Evolutionary conservation across 2,797 vertebrate genomes (phyloP), one percentile per base, ranked within the genome.

Genomic region (Diplodus puntazzo): DNA sequence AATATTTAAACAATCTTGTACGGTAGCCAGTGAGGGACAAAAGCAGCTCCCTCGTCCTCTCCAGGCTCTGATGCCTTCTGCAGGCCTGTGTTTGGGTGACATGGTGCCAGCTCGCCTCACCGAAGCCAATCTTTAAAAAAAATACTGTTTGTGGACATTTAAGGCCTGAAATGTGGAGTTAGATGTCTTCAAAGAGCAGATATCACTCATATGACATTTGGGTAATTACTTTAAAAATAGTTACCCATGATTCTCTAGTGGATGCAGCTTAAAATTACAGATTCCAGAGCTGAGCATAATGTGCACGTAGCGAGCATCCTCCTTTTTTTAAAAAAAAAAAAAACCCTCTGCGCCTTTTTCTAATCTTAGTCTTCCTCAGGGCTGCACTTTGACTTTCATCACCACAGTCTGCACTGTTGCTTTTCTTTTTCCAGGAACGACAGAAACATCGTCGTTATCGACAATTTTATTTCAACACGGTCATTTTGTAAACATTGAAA

Each of bases 1-100:
- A 95, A 91, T 93, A 95, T 94, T 94, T 63, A 93, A 91, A 65
- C 69, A 79, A 87, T 71, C 81, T 83, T 92, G 89, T 89, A 88
- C 75, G 70, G 71, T 42, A 76, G 88, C 87, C 88, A 85, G 81
- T n/a, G 16, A 54, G 60, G 75, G 81, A 93, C 88, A 93, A 92
- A 88, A 82, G 77, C 18, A 25, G 5, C 61, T 61, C 2, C 25
- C 54, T 64, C 25, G 27, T 83, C 83, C 66, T 66, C 57, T 87
- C 60, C 79, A 80, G 73, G 79, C 75, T 86, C 65, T 46, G 2
- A 52, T 85, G 60, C 81, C 73, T 77, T 87, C 71, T 69, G 20
- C 48, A 23, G 60, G 42, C 55, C 78, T 75, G 69, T 18, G 70
- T 84, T 80, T 69, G 65, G 49, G 54, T 50, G 54, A 49, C 14